Evolutionary conservation across 2,888 invertebrate species (phyloP), one percentile per base, ranked within the genome.

Genomic region (Linnaemya vulpina): DNA sequence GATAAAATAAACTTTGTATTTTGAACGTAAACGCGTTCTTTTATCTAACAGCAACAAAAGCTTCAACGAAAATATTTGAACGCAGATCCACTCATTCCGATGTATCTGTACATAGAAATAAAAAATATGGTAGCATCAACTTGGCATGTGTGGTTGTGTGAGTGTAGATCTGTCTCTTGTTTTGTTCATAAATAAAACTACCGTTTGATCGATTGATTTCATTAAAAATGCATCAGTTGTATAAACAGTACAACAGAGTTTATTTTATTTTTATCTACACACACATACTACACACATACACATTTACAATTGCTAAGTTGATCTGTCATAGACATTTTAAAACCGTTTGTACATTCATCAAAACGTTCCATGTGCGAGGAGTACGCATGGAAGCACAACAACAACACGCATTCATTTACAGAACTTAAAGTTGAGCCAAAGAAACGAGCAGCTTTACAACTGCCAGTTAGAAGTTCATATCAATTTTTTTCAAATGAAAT

Each of bases 141-240:
- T 46, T 25, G 25, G 11, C n/a, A 55, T 55, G n/a, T 30, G 38
- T 46, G 7, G 20, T 13, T 15, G n/a, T 58, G 58, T 49, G 35
- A 40, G 25, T n/a, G 17, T 25, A 7, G 46, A 15, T 38, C 13
- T 55, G 22, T 70, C 11, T 73, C 22, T 17, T 62, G 68, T 51
- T 70, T 38, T 75, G 63, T 71, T 82, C 70, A 82, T 76, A 82
- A 76, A 71, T 71, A 82, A 82, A 82, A 82, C 82, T 76, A 82
- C 82, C 82, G 76, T 76, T 82, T 90, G 90, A 90, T 90, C 90
- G 91, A 91, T 90, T 89, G 90, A 87, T 91, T 91, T 90, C 91
- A 91, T 91, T 91, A 90, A 88, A 90, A 91, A 90, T 90, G 90
- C 90, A 91, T 90, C 91, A 71, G 70, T 62, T 75, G 67, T 89